phyloP scores from a whole-genome alignment of 2,113 vertebrate species.

The Sakesphorus luctuosus region DNA sequence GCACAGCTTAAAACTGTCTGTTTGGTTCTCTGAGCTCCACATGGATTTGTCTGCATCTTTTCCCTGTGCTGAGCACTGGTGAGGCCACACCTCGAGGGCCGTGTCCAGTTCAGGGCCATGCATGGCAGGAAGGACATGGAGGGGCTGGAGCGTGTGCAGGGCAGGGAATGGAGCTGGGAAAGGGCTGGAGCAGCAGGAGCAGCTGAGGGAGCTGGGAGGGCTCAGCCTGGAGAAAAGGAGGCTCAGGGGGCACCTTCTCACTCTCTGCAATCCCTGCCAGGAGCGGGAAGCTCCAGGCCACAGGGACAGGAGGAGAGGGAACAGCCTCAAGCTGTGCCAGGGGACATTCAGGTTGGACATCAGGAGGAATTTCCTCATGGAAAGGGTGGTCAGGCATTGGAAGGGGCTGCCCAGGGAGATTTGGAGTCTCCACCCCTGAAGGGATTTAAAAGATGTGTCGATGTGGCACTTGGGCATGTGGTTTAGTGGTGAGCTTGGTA shows the following conservation, averaged over 20 bases:
- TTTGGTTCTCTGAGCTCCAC: background rate
- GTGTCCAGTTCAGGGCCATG: no score
- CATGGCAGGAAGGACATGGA: background rate
- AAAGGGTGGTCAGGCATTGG: background rate
- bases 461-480: no score
- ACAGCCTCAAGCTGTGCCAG: fast-evolving
- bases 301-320: background rate
- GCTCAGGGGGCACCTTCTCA: background rate
- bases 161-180: background rate
- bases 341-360: background rate
- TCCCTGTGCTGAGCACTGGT: background rate
- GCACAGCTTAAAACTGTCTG: background rate
- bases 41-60: background rate
- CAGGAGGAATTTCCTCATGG: background rate
- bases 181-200: background rate
- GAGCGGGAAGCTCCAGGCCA: background rate
- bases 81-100: background rate
- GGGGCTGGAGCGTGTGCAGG: background rate
- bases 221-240: background rate
- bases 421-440: background rate
- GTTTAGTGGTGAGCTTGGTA: background rate
- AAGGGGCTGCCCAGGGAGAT: background rate
- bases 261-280: background rate
- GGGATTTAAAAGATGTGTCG: fast-evolving
- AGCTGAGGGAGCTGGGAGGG: background rate